A percentile compares a stretch with the other conserved stretches of the same genome.
phyloP scores from a whole-genome alignment of 2,888 invertebrate species.

The Tanypteryx hageni region DNA sequence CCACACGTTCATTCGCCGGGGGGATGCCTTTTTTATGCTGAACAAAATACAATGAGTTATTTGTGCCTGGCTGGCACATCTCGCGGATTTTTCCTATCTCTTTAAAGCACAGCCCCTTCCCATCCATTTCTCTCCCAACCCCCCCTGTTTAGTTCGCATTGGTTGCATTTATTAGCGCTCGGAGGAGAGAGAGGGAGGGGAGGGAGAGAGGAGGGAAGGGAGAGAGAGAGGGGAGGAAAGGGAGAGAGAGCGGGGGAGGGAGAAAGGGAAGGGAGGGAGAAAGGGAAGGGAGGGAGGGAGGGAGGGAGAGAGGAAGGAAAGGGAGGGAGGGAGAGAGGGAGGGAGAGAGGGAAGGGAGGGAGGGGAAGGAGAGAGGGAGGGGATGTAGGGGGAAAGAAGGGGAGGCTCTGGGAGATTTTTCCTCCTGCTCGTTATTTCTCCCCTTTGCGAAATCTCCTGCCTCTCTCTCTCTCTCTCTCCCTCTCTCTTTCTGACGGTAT shows the following conservation, averaged over 20 bases:
- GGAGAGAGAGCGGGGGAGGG: not conserved
- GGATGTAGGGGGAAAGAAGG: not conserved
- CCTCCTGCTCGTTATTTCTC: not conserved
- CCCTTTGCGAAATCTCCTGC: not conserved
- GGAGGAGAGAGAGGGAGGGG: too few species aligned
- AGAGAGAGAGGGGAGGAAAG: not conserved
- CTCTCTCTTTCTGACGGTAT: not conserved
- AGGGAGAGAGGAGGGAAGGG: not conserved
- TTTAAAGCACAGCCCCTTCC: too few species aligned
- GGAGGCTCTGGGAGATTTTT: not conserved
- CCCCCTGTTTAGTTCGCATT: too few species aligned
- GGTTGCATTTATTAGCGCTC: too few species aligned
- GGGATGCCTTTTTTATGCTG: too few species aligned
- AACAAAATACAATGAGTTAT: too few species aligned
- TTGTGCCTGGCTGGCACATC: too few species aligned
- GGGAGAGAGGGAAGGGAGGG: not conserved
- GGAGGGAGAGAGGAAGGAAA: not conserved
- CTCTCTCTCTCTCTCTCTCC: not conserved
- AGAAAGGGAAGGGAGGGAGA: not conserved
- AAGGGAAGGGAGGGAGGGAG: not conserved
- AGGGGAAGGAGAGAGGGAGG: not conserved
- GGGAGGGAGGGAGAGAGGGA: not conserved
- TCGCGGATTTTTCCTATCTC: too few species aligned
- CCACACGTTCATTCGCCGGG: too few species aligned
- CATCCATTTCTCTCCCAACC: too few species aligned